Evolutionary conservation across 2,113 vertebrate genomes (phyloP).

Genomic region (Ivindomyrus marchei): DNA sequence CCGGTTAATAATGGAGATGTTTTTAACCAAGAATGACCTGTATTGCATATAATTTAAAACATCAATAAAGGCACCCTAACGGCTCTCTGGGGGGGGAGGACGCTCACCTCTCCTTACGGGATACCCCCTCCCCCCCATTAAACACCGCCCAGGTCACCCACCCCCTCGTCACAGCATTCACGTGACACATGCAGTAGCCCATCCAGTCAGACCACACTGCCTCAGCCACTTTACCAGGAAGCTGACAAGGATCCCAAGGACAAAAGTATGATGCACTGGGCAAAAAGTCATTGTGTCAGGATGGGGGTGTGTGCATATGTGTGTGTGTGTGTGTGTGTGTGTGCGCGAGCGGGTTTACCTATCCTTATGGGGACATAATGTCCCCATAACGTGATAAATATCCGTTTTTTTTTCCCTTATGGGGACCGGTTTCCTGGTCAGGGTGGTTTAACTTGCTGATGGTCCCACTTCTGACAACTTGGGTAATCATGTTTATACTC

Average conservation of each 20-base stretch:
- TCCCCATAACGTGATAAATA: too few relatives aligned
- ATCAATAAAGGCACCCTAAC: neutral
- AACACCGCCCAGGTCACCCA: neutral
- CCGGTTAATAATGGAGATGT: neutral
- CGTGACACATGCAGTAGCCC: neutral
- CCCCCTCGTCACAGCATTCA: neutral
- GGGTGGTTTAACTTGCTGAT: neutral
- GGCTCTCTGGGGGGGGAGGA: neutral
- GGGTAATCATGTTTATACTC: neutral
- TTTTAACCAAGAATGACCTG: neutral
- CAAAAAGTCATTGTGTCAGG: neutral
- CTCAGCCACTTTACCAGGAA: constrained; percentile 7
- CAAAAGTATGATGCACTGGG: neutral
- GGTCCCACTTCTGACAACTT: neutral
- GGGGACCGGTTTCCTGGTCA: neutral
- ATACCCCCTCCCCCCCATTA: neutral
- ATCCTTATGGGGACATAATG: too few relatives aligned
- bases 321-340: too few relatives aligned
- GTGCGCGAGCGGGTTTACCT: too few relatives aligned
- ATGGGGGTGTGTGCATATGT: neutral
- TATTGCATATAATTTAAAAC: neutral
- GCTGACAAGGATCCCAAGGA: neutral
- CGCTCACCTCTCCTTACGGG: neutral
- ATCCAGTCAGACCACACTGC: neutral
- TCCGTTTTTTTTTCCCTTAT: too few relatives aligned